Conservation (phyloP, 1,140 invertebrate genomes). For the Orius laevigatus region DNA sequence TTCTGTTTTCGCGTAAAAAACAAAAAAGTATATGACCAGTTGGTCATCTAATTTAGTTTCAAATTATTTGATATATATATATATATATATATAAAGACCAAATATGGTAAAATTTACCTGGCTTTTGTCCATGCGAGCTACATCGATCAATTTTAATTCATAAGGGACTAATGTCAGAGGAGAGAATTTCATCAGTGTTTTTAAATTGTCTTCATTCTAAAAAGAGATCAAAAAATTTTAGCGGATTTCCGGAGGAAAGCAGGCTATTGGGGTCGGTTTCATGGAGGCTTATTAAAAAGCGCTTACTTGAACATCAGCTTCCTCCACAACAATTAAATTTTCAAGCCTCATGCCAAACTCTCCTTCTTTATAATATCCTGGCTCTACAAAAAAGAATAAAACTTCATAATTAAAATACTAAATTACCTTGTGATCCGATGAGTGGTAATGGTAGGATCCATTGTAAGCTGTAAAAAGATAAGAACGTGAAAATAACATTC, state of each 20-base stretch:
- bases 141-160: slow-evolving; percentile 43
- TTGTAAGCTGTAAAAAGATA: slow-evolving; percentile 24
- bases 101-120: too few species aligned
- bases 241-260: too few species aligned
- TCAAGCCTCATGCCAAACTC: slow-evolving; percentile 55
- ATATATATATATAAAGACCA: too few species aligned
- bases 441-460: slow-evolving; percentile 24
- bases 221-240: slow-evolving; percentile 13
- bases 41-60: too few species aligned
- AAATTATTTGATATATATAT: too few species aligned
- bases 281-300: not conserved
- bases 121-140: slow-evolving; percentile 31
- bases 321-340: slow-evolving; percentile 39
- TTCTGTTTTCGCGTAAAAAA: too few species aligned
- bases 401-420: too few species aligned
- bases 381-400: slow-evolving; percentile 20
- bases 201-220: slow-evolving; percentile 24
- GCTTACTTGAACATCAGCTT: slow-evolving; percentile 16
- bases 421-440: slow-evolving; percentile 26
- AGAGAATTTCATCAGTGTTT: slow-evolving; percentile 39
- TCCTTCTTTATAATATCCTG: slow-evolving; percentile 35
- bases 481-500: slow-evolving; percentile 15
- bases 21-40: too few species aligned
- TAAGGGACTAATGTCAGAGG: slow-evolving; percentile 51
- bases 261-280: too few species aligned